A percentile compares a stretch with the other conserved stretches of the same genome.
phyloP scores from a whole-genome alignment of 2,113 vertebrate species.

The Lathamus discolor region DNA sequence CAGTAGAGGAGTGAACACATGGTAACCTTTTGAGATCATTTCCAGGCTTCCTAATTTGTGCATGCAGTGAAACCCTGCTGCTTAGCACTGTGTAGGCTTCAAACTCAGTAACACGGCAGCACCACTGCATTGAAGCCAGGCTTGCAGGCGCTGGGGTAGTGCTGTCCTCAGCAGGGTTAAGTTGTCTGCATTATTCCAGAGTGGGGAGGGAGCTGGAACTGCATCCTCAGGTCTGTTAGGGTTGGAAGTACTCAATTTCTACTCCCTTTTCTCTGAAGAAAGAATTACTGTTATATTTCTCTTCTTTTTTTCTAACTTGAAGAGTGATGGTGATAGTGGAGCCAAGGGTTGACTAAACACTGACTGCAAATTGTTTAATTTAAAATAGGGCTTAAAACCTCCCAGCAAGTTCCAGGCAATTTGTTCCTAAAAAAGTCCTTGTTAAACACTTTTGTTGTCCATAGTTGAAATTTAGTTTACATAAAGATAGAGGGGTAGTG shows the following conservation, averaged over 20 bases:
- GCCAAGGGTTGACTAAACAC: not conserved
- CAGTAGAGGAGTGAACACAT: too few species aligned
- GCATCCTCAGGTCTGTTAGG: not conserved
- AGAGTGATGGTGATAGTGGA: not conserved
- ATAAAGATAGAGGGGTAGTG: not conserved
- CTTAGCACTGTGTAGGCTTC: not conserved
- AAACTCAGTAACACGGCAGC: not conserved
- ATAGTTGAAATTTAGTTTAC: slow-evolving; percentile 3
- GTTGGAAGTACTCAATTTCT: not conserved
- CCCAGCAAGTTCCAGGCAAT: not conserved
- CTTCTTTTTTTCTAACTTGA: not conserved
- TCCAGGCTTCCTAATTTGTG: not conserved
- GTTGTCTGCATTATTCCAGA: not conserved
- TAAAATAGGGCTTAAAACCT: not conserved
- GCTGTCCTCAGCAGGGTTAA: not conserved
- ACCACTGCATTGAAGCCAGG: not conserved
- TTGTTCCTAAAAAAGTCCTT: not conserved
- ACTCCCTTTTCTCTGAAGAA: not conserved
- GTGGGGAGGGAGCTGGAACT: not conserved
- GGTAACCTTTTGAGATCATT: not conserved
- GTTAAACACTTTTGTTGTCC: not conserved
- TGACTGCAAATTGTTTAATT: not conserved
- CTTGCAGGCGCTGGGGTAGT: not conserved
- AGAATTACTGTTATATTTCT: not conserved
- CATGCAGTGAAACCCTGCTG: not conserved